Evolutionary conservation across 2,888 invertebrate species (phyloP).

Genomic region (Chouioia cunea): DNA sequence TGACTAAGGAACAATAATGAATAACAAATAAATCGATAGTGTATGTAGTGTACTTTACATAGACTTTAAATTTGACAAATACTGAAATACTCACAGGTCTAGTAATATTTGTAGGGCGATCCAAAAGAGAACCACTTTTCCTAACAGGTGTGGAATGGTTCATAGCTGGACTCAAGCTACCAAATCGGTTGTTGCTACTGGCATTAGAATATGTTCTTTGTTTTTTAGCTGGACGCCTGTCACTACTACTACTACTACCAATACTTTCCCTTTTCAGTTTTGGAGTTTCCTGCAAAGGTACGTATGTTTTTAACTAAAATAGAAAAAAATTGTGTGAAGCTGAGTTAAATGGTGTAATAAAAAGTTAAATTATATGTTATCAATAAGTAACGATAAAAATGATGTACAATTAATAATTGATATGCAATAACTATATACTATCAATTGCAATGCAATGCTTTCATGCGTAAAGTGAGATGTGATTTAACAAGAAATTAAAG

Average conservation of each 20-base stretch:
- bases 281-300: constrained; percentile 60
- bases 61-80: too few relatives aligned
- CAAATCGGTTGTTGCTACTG: constrained; percentile 69
- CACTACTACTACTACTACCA: constrained; percentile 56
- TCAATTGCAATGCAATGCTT: too few relatives aligned
- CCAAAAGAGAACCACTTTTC: constrained; percentile 72
- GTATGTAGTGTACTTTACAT: too few relatives aligned
- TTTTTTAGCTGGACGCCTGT: constrained; percentile 63
- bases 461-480: too few relatives aligned
- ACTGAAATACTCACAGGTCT: constrained; percentile 75
- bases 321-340: constrained; percentile 30
- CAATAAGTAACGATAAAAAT: constrained; percentile 14
- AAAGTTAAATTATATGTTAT: constrained; percentile 23
- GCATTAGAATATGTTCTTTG: constrained; percentile 67
- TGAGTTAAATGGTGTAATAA: too few relatives aligned
- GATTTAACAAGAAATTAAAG: constrained; percentile 5
- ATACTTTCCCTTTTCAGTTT: constrained; percentile 63
- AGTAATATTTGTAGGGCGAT: constrained; percentile 77
- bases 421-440: too few relatives aligned
- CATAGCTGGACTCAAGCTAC: constrained; percentile 68
- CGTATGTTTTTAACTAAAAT: constrained; percentile 48
- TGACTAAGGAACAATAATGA: too few relatives aligned
- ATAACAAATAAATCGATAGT: too few relatives aligned
- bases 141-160: constrained; percentile 72
- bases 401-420: too few relatives aligned